Evolutionary conservation across 1,140 invertebrate species (phyloP).

Genomic region (Hirudo medicinalis): DNA sequence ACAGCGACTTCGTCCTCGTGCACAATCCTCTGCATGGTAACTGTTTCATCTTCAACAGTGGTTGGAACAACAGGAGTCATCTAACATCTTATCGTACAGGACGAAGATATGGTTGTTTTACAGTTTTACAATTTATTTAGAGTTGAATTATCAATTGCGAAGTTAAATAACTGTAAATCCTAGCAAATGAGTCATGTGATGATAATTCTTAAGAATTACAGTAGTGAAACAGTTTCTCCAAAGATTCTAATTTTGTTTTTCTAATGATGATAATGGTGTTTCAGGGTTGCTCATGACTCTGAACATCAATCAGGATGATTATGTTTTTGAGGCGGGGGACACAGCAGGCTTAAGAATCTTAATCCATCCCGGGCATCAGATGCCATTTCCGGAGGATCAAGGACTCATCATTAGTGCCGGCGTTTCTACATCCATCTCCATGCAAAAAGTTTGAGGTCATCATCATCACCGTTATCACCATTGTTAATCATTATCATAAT

Average conservation of each 20-base stretch:
- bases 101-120: conserved; percentile 14
- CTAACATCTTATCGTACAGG: conserved; percentile 8
- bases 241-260: too few relatives aligned
- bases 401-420: conserved; percentile 39
- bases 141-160: too few relatives aligned
- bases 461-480: neutral
- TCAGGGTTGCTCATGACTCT: conserved; percentile 21
- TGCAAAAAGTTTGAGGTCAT: conserved; percentile 18
- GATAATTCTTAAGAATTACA: too few relatives aligned
- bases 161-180: too few relatives aligned
- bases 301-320: conserved; percentile 23
- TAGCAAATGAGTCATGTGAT: too few relatives aligned
- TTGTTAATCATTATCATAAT: neutral
- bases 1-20: conserved; percentile 2
- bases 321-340: conserved; percentile 14
- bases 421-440: conserved; percentile 26
- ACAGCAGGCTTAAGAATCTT: conserved; percentile 36
- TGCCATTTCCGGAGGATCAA: conserved; percentile 39
- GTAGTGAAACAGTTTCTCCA: too few relatives aligned
- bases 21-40: conserved; percentile 16
- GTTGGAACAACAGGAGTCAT: neutral
- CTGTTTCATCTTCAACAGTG: conserved; percentile 19
- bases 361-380: conserved; percentile 33
- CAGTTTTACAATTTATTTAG: too few relatives aligned
- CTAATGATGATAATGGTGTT: too few relatives aligned